A percentile compares a stretch with the other conserved stretches of the same genome.
Evolutionary conservation across 2,113 vertebrate species (phyloP).

Genomic region (Microcebus griseorufus): DNA sequence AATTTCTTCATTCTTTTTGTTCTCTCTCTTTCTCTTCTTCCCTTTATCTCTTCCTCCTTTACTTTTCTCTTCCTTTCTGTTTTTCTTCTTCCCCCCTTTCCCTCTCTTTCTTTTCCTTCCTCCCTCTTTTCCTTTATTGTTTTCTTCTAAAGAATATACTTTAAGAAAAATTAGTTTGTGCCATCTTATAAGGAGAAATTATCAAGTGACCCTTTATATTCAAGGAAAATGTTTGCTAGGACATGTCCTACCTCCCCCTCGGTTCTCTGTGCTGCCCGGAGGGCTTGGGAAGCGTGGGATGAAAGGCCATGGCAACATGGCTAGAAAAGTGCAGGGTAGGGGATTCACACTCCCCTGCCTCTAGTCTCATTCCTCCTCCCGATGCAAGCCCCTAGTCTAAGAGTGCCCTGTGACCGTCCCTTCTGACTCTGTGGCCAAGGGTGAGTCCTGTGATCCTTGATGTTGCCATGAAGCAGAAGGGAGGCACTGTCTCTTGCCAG

Average conservation of each 20-base stretch:
- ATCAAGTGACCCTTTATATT: neutral
- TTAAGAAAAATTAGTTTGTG: neutral
- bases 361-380: neutral
- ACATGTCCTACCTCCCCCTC: fast-evolving
- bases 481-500: neutral
- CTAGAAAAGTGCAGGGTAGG: too few species aligned
- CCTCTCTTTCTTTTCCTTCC: neutral
- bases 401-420: neutral
- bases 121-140: neutral
- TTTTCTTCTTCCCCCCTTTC: neutral
- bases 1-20: neutral
- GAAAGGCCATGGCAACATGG: fast-evolving
- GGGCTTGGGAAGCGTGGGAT: fast-evolving
- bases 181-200: neutral
- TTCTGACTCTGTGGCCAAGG: neutral
- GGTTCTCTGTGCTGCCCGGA: neutral
- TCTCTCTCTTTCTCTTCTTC: neutral
- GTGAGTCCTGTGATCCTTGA: neutral
- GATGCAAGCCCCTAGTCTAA: neutral
- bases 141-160: neutral
- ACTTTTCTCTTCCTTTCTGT: neutral
- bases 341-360: fast-evolving
- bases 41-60: neutral
- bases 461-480: neutral
- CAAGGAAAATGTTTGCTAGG: neutral